These are phyloP conservation scores for Drosophila peninsularis DNA, from an alignment of 2,888 invertebrate genomes.

Conservation along the genomic window DNA sequence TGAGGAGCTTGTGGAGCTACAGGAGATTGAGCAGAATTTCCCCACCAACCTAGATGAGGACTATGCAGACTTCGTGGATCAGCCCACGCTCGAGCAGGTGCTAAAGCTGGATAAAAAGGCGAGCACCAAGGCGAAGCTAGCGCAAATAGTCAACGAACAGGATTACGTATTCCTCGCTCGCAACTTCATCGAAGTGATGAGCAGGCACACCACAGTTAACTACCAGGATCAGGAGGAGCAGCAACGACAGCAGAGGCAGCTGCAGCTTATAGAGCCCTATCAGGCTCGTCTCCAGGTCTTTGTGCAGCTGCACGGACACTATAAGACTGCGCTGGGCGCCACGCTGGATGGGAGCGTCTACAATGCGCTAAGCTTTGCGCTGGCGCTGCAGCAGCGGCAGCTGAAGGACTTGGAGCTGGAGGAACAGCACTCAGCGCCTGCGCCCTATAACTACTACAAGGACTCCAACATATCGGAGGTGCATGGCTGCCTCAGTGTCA, in stretches of 20 bases:
- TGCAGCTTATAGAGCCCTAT: slow-evolving; percentile 73
- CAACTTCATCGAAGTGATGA: slow-evolving; percentile 81
- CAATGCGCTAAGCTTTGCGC: slow-evolving; percentile 76
- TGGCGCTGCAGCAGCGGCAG: slow-evolving; percentile 81
- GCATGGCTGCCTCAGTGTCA: slow-evolving; percentile 88
- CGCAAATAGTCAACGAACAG: slow-evolving; percentile 77
- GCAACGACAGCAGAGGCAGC: slow-evolving; percentile 5
- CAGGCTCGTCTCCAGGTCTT: slow-evolving; percentile 81
- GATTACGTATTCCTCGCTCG: slow-evolving; percentile 80
- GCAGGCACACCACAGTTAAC: slow-evolving; percentile 71
- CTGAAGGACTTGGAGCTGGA: slow-evolving; percentile 68
- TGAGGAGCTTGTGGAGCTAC: slow-evolving; percentile 88
- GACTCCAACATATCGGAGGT: slow-evolving; percentile 93
- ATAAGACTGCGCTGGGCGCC: slow-evolving; percentile 74
- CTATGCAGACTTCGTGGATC: slow-evolving; percentile 88
- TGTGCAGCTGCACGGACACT: slow-evolving; percentile 76
- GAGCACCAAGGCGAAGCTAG: slow-evolving; percentile 66
- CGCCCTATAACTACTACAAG: slow-evolving; percentile 90
- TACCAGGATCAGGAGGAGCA: slow-evolving; percentile 57
- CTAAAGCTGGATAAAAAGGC: slow-evolving; percentile 81
- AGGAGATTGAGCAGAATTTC: slow-evolving; percentile 89
- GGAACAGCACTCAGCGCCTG: slow-evolving; percentile 2
- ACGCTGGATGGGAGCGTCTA: slow-evolving; percentile 78
- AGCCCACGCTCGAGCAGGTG: slow-evolving; percentile 85
- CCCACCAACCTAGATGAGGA: slow-evolving; percentile 89